Base-by-base conservation (phyloP, 2,888 invertebrate genomes). In the Rotaria sp. region DNA sequence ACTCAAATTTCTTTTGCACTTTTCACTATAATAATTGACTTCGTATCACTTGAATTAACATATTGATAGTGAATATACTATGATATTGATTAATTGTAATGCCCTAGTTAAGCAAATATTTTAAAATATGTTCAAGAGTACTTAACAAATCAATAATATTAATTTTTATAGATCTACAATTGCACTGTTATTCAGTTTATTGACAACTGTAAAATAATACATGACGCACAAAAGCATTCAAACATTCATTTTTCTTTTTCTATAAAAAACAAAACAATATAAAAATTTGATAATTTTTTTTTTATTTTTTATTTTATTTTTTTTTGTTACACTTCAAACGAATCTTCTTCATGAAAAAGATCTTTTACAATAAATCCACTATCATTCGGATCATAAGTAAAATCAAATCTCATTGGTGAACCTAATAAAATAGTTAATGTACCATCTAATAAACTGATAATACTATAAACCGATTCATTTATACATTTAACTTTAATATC, bases 381-480 rank as follows among this genome's bases (percentile, higher is more conserved):
- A 80, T 80, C n/a, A 45, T n/a, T 80, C 45, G 80, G 67, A n/a
- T 80, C 80, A 80, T 45, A n/a, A 45, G 45, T 80, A 80, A 45
- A 80, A n/a, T 80, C 80, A n/a, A 80, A 80, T 80, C 80, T 80
- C 80, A 80, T 80, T 15, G 80, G 80, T 24, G 26, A 38, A 45
- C 80, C 80, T 45, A 35, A 38, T 13, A 80, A 45, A 26, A 80
- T 41, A 13, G 26, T 10, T 45, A 80, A 45, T 80, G 45, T 45
- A 45, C 41, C 41, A 45, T 80, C 45, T 45, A 45, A 45, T 80
- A 80, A 41, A 41, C 80, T 45, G 3, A 26, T 80, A 45, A 45
- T n/a, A 80, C 45, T 80, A 80, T 80, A 80, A 45, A 80, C 45
- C 26, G 80, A 21, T 45, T 80, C 80, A 80, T 80, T 45, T 10